A percentile compares a stretch with the other conserved stretches of the same genome.
phyloP scores from a whole-genome alignment of 2,888 invertebrate genomes.

The Dromius quadrimaculatus region DNA sequence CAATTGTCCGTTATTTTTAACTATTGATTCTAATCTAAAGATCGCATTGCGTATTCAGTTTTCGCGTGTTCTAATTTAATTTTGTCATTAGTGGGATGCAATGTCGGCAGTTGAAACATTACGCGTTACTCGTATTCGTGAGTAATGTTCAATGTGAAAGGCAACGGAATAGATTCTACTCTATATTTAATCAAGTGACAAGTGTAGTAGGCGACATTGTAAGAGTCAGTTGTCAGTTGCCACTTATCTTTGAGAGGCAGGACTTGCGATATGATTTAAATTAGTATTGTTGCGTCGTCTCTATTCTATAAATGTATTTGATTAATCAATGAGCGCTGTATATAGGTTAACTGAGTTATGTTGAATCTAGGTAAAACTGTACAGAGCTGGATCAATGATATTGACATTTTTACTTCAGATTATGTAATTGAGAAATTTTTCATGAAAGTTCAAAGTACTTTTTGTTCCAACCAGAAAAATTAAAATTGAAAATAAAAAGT shows the following conservation, averaged over 20 bases:
- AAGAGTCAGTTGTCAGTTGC: too few relatives aligned
- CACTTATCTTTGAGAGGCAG: slow-evolving; percentile 4
- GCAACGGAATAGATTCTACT: slow-evolving; percentile 19
- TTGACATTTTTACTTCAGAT: too few relatives aligned
- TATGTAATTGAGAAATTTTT: too few relatives aligned
- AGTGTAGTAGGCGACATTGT: not conserved
- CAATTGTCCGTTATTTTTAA: slow-evolving; percentile 19
- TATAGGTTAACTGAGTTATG: slow-evolving; percentile 18
- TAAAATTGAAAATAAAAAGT: too few relatives aligned
- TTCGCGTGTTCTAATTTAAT: slow-evolving; percentile 10
- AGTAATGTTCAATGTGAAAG: slow-evolving; percentile 30
- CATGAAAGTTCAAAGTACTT: too few relatives aligned
- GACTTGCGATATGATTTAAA: slow-evolving; percentile 9
- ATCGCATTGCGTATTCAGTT: not conserved
- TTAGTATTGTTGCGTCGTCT: not conserved
- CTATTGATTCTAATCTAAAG: slow-evolving; percentile 16
- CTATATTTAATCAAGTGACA: slow-evolving; percentile 14
- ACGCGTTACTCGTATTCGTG: not conserved
- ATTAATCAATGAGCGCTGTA: not conserved
- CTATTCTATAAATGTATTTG: not conserved
- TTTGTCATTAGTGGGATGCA: not conserved
- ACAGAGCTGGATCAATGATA: too few relatives aligned
- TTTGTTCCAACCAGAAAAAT: too few relatives aligned
- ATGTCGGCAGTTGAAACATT: not conserved
- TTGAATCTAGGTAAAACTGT: not conserved